Conservation (phyloP, 2,113 vertebrate genomes). For the Phyllostomus hastatus region DNA sequence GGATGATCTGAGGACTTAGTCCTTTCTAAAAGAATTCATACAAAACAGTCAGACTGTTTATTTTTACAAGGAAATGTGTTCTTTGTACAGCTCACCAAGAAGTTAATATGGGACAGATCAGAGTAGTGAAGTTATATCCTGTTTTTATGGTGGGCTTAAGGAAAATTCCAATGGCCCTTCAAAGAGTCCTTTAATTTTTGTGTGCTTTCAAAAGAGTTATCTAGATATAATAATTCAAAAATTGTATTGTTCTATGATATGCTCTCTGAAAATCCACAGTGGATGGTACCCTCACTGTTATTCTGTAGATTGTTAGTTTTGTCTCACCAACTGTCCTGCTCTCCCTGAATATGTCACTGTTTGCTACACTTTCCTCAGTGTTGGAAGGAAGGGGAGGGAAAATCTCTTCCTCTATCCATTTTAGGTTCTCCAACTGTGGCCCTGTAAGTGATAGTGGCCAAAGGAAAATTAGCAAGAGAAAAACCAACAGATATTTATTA, state of each 20-base stretch:
- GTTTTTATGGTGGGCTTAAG: background rate
- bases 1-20: background rate
- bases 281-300: background rate
- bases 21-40: background rate
- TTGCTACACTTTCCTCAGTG: background rate
- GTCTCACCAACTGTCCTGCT: background rate
- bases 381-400: background rate
- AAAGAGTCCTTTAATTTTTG: background rate
- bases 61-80: background rate
- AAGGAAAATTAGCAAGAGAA: background rate
- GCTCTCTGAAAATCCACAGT: background rate
- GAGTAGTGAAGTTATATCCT: background rate
- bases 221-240: background rate
- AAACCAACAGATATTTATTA: background rate
- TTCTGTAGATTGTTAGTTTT: background rate
- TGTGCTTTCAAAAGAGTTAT: background rate
- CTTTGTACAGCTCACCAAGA: background rate
- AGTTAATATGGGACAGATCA: background rate
- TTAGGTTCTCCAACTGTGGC: background rate
- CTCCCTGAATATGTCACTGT: background rate
- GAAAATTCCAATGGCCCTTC: background rate
- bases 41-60: background rate
- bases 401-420: background rate
- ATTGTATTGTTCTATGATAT: background rate
- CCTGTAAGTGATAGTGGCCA: background rate